A percentile compares a stretch with the other conserved stretches of the same genome.
phyloP scores from a whole-genome alignment of 1,140 invertebrate species.

The Gryllus bimaculatus region DNA sequence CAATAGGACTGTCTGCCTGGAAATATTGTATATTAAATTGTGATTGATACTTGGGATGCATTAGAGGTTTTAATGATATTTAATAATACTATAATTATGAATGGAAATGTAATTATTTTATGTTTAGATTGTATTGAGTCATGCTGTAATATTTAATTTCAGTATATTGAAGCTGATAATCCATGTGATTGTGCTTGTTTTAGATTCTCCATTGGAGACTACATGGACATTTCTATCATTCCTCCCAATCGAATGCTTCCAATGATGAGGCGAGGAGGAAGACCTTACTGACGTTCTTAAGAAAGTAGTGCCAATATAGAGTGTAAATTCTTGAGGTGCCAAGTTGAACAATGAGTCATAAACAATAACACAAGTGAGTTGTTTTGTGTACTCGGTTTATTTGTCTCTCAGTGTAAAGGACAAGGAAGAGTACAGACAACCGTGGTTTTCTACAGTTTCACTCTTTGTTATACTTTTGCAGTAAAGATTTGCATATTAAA shows the following conservation, averaged over 20 bases:
- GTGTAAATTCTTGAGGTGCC: neutral
- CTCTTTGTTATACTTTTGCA: too few species aligned
- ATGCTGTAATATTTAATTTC: neutral
- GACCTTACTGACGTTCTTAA: conserved; percentile 10
- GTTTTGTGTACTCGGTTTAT: neutral
- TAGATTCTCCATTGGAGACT: conserved; percentile 90
- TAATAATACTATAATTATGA: too few species aligned
- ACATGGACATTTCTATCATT: conserved; percentile 93
- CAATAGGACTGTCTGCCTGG: too few species aligned
- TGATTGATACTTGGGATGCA: too few species aligned
- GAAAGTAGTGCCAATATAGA: neutral
- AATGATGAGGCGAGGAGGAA: conserved; percentile 41
- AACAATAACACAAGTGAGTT: neutral
- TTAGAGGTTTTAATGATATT: too few species aligned
- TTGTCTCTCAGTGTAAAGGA: too few species aligned
- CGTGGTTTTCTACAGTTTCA: too few species aligned
- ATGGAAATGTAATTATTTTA: neutral
- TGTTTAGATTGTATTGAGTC: conserved; percentile 8
- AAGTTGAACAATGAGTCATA: neutral
- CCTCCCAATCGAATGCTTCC: conserved; percentile 71
- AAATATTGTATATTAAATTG: too few species aligned
- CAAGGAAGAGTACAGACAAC: too few species aligned
- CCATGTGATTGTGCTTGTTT: neutral
- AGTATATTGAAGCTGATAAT: too few species aligned
- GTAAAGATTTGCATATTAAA: too few species aligned